Evolutionary conservation across 2,888 invertebrate species (phyloP).

Genomic region (Eupeodes luniger): DNA sequence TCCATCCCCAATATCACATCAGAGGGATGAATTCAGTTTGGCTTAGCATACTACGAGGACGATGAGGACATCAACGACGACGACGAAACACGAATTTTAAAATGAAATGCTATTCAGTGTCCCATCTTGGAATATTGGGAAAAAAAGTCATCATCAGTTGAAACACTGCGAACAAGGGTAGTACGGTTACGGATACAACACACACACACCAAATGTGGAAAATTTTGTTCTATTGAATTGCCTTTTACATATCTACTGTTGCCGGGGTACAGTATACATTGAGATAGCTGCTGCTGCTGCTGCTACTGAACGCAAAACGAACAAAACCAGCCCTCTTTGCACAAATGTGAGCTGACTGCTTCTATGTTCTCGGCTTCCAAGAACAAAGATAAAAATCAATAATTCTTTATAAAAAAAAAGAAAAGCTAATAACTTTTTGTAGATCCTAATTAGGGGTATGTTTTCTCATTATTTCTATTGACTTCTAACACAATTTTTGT

Average conservation of each 20-base stretch:
- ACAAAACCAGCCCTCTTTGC: slow-evolving; percentile 13
- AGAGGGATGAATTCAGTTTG: slow-evolving; percentile 65
- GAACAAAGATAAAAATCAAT: slow-evolving; percentile 70
- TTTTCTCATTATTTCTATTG: background rate
- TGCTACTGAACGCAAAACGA: background rate
- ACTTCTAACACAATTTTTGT: slow-evolving; percentile 1
- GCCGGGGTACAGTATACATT: slow-evolving; percentile 17
- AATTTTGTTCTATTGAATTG: slow-evolving; percentile 52
- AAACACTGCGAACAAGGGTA: slow-evolving; percentile 55
- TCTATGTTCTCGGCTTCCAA: slow-evolving; percentile 13
- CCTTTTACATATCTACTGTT: slow-evolving; percentile 27
- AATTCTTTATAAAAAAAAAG: slow-evolving; percentile 28
- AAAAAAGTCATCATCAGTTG: slow-evolving; percentile 23
- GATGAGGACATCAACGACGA: too few species aligned
- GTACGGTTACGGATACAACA: background rate
- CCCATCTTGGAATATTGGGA: slow-evolving; percentile 56
- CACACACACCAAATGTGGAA: slow-evolving; percentile 56
- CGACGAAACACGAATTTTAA: slow-evolving; percentile 64
- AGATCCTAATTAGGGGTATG: slow-evolving; percentile 24
- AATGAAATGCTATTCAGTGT: slow-evolving; percentile 67
- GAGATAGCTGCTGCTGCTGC: slow-evolving; percentile 16
- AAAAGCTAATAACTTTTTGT: slow-evolving; percentile 24
- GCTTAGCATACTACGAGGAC: slow-evolving; percentile 43
- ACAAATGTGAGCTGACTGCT: slow-evolving; percentile 39
- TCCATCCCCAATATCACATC: slow-evolving; percentile 1